Evolutionary conservation across 2,113 vertebrate species (phyloP).

Genomic region (Pelmatolapia mariae): DNA sequence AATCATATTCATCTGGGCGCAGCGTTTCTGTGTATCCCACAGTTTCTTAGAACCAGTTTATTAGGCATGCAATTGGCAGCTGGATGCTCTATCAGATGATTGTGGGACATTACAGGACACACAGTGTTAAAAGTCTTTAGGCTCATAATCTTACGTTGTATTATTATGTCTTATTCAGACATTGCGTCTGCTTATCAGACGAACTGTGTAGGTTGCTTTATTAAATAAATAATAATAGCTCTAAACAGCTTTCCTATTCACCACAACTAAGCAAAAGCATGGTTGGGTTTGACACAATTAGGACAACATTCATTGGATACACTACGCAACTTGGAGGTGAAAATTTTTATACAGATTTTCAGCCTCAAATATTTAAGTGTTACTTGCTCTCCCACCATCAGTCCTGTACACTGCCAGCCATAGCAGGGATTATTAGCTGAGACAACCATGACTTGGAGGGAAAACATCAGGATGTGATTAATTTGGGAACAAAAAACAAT

Average conservation of each 20-base stretch:
- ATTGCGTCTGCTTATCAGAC: background rate
- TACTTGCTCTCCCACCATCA: background rate
- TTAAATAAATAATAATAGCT: background rate
- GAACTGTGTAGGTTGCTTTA: background rate
- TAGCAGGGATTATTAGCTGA: background rate
- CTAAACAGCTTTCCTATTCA: background rate
- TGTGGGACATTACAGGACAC: background rate
- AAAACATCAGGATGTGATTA: background rate
- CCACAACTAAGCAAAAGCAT: background rate
- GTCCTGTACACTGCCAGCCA: background rate
- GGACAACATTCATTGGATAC: background rate
- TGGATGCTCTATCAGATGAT: background rate
- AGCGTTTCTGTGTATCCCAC: background rate
- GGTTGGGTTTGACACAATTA: background rate
- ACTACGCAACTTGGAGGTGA: background rate
- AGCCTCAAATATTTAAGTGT: background rate
- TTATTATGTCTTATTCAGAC: background rate
- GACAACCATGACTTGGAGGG: background rate
- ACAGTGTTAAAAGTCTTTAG: background rate
- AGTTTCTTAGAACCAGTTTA: background rate
- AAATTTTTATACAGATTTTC: background rate
- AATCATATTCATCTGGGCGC: rapidly evolving
- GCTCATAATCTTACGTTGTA: background rate
- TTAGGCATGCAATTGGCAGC: background rate
- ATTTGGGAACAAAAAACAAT: background rate